Base-by-base conservation (phyloP, 1,140 invertebrate genomes). In the Copidosoma floridanum region DNA sequence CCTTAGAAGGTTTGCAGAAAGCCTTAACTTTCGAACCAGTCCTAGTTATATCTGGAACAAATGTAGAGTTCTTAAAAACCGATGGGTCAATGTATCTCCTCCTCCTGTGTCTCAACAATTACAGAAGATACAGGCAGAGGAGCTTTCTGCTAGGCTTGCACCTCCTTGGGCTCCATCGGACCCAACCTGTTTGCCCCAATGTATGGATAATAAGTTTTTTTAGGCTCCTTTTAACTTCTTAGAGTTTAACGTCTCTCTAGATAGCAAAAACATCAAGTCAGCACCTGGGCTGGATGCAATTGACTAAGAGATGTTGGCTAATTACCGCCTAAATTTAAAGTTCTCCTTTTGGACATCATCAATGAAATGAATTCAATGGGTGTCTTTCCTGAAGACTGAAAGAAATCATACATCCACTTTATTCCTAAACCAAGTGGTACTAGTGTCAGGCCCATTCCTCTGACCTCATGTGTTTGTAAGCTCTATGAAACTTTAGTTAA, bases 401-500 rank as follows among this genome's bases (percentile, higher is more conserved):
- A 38, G 37, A n/a, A 55, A 2, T 47, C 50, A 18, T 48, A 44
- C 12, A 38, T 63, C 11, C 57, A 59, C 26, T 58, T 60, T 24
- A 63, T 65, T 20, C 37, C 43, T 2, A 40, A 40, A 16, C 37
- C 37, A 5, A 16, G 18, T 16, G 37, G 14, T 14, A 16, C 4
- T n/a, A 40, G 5, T 40, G 12, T 40, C 14, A 5, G 37, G 18
- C 37, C 37, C 4, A 40, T 40, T 7, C 12, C 37, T 7, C 37
- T 40, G 4, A 7, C 14, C 12, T 5, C 37, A n/a, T 40, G 37
- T n/a, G 37, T 14, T 40, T 40, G 37, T 40, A 40, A 40, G 18
- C 37, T 40, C 4, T 40, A 21, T 12, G 16, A 43, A 20, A 40
- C 18, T 14, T n/a, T 40, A 7, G 18, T 40, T 7, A 40, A 40